phyloP scores from a whole-genome alignment of 92 coral and sea anemone genomes.

The Parazoanthus darwini region DNA sequence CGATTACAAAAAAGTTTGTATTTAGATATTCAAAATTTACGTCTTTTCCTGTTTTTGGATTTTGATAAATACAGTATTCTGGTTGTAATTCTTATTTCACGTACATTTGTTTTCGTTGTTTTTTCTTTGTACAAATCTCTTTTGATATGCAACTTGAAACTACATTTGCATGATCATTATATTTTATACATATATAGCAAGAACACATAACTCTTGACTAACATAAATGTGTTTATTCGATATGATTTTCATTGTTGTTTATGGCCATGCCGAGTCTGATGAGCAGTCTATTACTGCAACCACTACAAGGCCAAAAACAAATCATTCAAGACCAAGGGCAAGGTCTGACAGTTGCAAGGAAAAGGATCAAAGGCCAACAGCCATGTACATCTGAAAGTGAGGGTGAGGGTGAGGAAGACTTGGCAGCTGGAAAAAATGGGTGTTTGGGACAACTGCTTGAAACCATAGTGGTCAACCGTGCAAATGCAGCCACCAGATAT shows the following conservation, averaged over 20 bases:
- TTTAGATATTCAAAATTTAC: not conserved
- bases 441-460: constrained; percentile 24
- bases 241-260: not conserved
- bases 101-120: not conserved
- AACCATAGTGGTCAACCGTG: not conserved
- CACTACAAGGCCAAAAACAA: constrained; percentile 18
- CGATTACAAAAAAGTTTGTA: not conserved
- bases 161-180: not conserved
- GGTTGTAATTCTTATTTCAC: not conserved
- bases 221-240: not conserved
- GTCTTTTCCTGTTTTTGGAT: too few species aligned
- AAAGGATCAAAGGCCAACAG: not conserved
- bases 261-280: not conserved
- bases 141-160: constrained; percentile 3
- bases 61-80: too few species aligned
- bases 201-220: not conserved
- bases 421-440: not conserved
- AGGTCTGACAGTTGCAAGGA: constrained; percentile 3
- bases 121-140: not conserved
- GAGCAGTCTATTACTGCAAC: not conserved
- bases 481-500: constrained; percentile 23
- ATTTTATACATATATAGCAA: constrained; percentile 3
- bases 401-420: not conserved
- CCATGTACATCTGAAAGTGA: not conserved
- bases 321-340: constrained; percentile 12